Percentiles rank a stretch among this genome's conserved stretches.
Evolutionary conservation across 2,888 invertebrate genomes (phyloP).

Genomic region (Sinotaia quadrata): DNA sequence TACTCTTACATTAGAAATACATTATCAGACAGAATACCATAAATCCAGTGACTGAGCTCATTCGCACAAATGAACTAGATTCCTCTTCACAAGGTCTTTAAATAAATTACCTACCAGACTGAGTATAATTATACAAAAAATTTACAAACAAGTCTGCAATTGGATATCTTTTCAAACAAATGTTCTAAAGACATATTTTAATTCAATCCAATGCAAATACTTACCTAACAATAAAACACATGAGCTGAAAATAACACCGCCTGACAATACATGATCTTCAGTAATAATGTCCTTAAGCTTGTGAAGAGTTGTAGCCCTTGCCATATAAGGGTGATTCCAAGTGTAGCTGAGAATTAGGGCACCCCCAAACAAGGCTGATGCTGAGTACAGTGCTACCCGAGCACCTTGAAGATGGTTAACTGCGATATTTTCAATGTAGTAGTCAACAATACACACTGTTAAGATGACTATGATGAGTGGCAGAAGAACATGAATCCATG

Average conservation of each 20-base stretch:
- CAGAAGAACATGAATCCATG: conserved; percentile 65
- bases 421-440: conserved; percentile 73
- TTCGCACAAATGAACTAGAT: too few species aligned
- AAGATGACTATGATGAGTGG: conserved; percentile 70
- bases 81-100: too few species aligned
- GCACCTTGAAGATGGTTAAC: conserved; percentile 66
- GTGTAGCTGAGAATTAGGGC: conserved; percentile 68
- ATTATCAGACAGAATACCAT: too few species aligned
- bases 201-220: too few species aligned
- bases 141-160: too few species aligned
- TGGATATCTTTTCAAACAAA: too few species aligned
- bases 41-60: too few species aligned
- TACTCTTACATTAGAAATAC: too few species aligned
- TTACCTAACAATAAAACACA: too few species aligned
- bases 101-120: too few species aligned
- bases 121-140: too few species aligned
- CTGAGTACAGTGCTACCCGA: conserved; percentile 69
- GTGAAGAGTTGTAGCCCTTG: conserved; percentile 60
- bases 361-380: conserved; percentile 71
- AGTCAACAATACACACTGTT: conserved; percentile 74
- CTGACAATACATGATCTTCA: conserved; percentile 73
- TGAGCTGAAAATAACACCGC: conserved; percentile 74
- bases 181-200: too few species aligned
- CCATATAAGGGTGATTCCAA: conserved; percentile 70
- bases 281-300: conserved; percentile 61